Percentiles rank a stretch among this genome's conserved stretches.
Conservation (phyloP, 2,797 vertebrate genomes). For the Rachycentron canadum region DNA sequence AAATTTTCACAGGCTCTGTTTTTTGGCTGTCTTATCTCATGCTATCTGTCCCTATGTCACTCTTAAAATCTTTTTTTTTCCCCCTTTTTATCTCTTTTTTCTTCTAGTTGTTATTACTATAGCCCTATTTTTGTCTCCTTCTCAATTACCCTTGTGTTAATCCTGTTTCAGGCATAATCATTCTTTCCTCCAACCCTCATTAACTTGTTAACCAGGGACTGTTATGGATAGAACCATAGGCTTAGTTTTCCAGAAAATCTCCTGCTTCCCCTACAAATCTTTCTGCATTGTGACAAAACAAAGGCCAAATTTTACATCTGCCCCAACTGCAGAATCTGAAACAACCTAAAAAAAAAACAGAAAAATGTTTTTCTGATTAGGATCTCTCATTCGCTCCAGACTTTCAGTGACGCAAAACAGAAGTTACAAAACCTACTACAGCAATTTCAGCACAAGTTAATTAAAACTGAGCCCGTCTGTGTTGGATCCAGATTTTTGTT, state of each 20-base stretch:
- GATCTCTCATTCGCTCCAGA: constrained; percentile 53
- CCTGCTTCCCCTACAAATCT: constrained; percentile 34
- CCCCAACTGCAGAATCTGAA: constrained; percentile 38
- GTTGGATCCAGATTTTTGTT: not conserved
- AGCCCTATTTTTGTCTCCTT: constrained; percentile 1
- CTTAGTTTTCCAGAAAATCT: constrained; percentile 18
- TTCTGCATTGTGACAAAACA: constrained; percentile 31
- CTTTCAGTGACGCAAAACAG: constrained; percentile 32
- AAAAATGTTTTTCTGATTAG: constrained; percentile 48
- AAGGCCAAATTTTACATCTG: constrained; percentile 52
- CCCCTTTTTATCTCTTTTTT: constrained; percentile 1
- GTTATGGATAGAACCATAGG: not conserved
- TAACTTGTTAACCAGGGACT: constrained; percentile 18
- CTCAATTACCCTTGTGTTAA: constrained; percentile 19
- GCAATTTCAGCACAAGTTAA: constrained; percentile 17
- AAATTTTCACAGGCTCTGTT: constrained; percentile 25
- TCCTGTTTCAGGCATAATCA: not conserved
- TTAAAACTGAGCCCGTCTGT: constrained; percentile 15
- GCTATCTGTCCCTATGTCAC: not conserved
- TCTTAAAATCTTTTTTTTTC: constrained; percentile 1
- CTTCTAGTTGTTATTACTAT: constrained; percentile 15
- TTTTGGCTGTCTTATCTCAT: constrained; percentile 29
- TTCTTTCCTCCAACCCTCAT: constrained; percentile 3
- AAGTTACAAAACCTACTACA: constrained; percentile 27
- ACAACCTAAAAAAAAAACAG: constrained; percentile 33